Base-by-base conservation (phyloP, 2,797 vertebrate genomes). In the Anomalospiza imberbis region DNA sequence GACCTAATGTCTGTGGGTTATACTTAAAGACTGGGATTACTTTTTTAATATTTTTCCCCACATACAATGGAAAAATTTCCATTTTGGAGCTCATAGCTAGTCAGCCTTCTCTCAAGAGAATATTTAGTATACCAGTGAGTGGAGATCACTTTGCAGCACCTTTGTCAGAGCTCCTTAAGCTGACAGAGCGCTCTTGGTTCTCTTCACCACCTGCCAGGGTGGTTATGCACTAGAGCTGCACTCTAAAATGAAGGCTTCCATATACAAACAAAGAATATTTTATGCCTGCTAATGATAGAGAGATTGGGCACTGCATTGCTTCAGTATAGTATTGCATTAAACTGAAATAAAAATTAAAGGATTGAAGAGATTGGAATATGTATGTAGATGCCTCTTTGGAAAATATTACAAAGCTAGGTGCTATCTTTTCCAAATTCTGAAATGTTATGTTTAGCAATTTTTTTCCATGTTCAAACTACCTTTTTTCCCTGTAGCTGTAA, bases 1-100 rank as follows among this genome's bases (percentile, higher is more conserved):
- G 95, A 88, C 92, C 85, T 94, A 92, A 93, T 81, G 89, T 95
- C 93, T 95, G 91, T 68, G 91, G 75, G 50, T 85, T 88, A 89
- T 68, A 80, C 79, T 95, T 85, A 89, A 92, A 93, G 75, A 22
- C 36, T 87, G 84, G 57, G 84, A 40, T 93, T 87, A 31, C 85
- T 77, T 88, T 81, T 88, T 84, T 20, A 57, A 42, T 71, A 26
- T 65, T 51, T 73, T 92, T 65, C 40, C 44, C 34, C 45, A 6
- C 16, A n/a, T 38, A 47, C 29, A 86, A 74, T 74, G 82, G 66
- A 92, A 88, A 80, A 88, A 70, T 10, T 80, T 68, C 66, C 53
- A 58, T 72, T 91, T 94, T 94, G 60, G 66, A 74, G 29, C 82
- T 92, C 4, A 3, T 42, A 85, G 47, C 75, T 55, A 26, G 65